Evolutionary conservation across 2,797 vertebrate genomes (phyloP).

Genomic region (Alca torda): DNA sequence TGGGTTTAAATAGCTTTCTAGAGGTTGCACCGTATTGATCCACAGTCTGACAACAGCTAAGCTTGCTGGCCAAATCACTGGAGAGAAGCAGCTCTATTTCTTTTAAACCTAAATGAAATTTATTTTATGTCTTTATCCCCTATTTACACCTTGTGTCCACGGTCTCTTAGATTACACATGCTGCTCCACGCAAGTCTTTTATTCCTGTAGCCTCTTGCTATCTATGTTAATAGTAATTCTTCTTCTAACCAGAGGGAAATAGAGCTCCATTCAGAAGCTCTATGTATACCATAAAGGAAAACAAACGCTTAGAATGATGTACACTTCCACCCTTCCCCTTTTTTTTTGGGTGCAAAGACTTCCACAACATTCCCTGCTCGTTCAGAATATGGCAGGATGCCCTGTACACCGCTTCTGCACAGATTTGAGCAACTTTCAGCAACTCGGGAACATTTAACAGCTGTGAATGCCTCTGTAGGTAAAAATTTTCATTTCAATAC

Average conservation of each 20-base stretch:
- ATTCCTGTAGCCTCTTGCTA: background rate
- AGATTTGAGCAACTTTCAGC: background rate
- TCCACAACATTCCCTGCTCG: background rate
- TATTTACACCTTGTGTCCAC: background rate
- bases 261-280: background rate
- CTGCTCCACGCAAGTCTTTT: background rate
- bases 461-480: background rate
- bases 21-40: background rate
- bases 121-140: background rate
- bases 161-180: background rate
- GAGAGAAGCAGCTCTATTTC: background rate
- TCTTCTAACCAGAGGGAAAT: background rate
- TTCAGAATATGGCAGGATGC: background rate
- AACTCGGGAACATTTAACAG: background rate
- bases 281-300: background rate
- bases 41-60: background rate
- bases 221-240: background rate
- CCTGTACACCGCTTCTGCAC: background rate
- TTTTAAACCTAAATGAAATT: background rate
- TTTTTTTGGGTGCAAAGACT: background rate
- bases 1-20: conserved; percentile 8
- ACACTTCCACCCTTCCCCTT: background rate
- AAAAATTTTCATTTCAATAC: background rate
- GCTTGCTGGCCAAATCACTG: background rate
- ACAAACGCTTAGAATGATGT: background rate